A percentile compares a stretch with the other conserved stretches of the same genome.
These are phyloP conservation scores for Lates japonicus DNA, from an alignment of 2,797 vertebrate genomes.

Conservation along the genomic window DNA sequence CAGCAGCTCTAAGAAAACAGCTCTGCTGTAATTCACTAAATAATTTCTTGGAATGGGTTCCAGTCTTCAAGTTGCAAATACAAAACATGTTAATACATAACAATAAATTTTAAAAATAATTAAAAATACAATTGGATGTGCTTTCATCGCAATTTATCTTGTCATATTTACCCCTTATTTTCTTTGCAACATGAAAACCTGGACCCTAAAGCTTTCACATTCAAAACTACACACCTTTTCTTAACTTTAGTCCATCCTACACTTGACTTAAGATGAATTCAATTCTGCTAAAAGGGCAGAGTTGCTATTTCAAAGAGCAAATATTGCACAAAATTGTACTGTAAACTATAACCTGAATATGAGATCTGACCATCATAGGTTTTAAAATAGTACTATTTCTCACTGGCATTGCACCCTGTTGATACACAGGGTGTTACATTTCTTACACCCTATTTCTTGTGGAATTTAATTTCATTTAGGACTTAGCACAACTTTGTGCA, in stretches of 20 bases:
- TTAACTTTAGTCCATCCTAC: background rate
- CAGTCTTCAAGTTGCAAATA: constrained; percentile 10
- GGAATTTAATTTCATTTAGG: background rate
- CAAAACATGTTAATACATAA: background rate
- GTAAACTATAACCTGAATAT: constrained; percentile 5
- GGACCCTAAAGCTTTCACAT: background rate
- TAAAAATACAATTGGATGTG: background rate
- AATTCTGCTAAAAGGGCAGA: background rate
- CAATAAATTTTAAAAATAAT: background rate
- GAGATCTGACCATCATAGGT: constrained; percentile 7
- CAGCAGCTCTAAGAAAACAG: background rate
- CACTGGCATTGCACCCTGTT: background rate
- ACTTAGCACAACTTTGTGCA: constrained; percentile 7
- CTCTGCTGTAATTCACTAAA: background rate
- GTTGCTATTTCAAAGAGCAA: constrained; percentile 12
- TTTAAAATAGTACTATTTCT: constrained; percentile 4
- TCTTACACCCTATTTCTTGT: background rate
- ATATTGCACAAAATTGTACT: background rate
- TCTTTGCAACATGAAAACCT: constrained; percentile 13
- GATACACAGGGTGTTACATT: background rate
- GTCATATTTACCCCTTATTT: constrained; percentile 2
- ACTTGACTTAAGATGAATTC: background rate
- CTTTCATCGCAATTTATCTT: background rate
- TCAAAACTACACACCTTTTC: background rate
- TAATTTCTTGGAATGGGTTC: background rate